Base-by-base conservation (phyloP, 2,888 invertebrate genomes). In the Thelaira solivaga region DNA sequence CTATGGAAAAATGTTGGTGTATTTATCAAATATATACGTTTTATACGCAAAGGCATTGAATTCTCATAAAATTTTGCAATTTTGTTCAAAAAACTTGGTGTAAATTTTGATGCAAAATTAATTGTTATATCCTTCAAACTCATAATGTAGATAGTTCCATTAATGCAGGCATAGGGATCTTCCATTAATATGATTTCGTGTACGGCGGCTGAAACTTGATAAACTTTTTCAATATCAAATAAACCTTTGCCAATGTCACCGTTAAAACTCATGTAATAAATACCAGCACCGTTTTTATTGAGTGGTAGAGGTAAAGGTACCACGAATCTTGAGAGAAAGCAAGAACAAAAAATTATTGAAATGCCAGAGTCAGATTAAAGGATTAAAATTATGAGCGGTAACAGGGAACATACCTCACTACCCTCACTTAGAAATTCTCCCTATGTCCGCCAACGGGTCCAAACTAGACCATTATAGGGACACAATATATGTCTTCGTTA, bases 41-140 rank as follows among this genome's bases (percentile, higher is more conserved):
- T 91, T 22, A 91, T 90, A 26, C 93, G 89, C n/a, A 92, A 84
- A 0, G 93, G 93, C 67, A 92, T 89, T 0, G 90, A 92, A 71
- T 92, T 91, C 87, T 93, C 91, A 20, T 90, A 75, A 80, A 90
- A 89, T 0, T 89, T 86, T 47, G 90, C 88, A 39, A 90, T 88
- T 83, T 92, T 92, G 83, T 91, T 92, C 10, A 91, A 89, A 11
- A 92, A 81, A 1, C 90, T 86, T 11, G 92, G 92, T 0, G 92
- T 91, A 86, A 91, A 90, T 82, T 91, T 91, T 31, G 90, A 88
- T 39, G 89, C 84, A 83, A 92, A 86, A 83, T 93, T 93, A 6
- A 92, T 84, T 45, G 90, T 90, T 4, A 91, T 88, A 55, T 90
- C 89, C 36, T 89, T 85, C 82, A 92, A 84, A 83, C 93, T 93